A percentile compares a stretch with the other conserved stretches of the same genome.
Conservation (phyloP, 2,888 invertebrate genomes). For the Muschampia plurimacula region DNA sequence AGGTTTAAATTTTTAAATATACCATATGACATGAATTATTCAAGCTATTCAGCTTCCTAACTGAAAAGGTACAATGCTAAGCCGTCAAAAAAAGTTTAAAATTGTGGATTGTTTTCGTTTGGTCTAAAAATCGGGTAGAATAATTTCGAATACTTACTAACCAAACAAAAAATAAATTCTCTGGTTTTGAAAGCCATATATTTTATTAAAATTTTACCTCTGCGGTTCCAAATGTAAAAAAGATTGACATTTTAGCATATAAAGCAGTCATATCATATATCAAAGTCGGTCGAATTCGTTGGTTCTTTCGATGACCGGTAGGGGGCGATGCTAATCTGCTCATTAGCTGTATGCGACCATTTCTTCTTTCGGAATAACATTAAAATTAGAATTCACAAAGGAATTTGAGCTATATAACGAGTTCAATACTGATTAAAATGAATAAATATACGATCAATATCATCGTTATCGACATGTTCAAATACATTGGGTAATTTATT, state of each 20-base stretch:
- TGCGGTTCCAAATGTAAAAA: constrained; percentile 37
- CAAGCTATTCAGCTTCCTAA: constrained; percentile 54
- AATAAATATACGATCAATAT: not conserved
- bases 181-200: not conserved
- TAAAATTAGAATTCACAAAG: not conserved
- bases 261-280: constrained; percentile 9
- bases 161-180: not conserved
- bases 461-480: constrained; percentile 1
- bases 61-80: constrained; percentile 50
- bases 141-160: not conserved
- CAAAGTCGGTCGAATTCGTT: constrained; percentile 1
- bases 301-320: not conserved
- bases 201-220: constrained; percentile 10
- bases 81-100: constrained; percentile 19
- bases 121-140: not conserved
- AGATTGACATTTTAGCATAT: constrained; percentile 35
- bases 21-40: constrained; percentile 57
- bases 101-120: not conserved
- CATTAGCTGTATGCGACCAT: constrained; percentile 1
- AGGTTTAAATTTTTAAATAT: constrained; percentile 32
- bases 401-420: constrained; percentile 3
- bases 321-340: constrained; percentile 18
- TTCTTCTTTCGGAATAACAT: not conserved
- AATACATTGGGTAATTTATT: constrained; percentile 1
- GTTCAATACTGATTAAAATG: not conserved